Evolutionary conservation across 2,888 invertebrate species (phyloP).

Genomic region (Ochropleura leucogaster): DNA sequence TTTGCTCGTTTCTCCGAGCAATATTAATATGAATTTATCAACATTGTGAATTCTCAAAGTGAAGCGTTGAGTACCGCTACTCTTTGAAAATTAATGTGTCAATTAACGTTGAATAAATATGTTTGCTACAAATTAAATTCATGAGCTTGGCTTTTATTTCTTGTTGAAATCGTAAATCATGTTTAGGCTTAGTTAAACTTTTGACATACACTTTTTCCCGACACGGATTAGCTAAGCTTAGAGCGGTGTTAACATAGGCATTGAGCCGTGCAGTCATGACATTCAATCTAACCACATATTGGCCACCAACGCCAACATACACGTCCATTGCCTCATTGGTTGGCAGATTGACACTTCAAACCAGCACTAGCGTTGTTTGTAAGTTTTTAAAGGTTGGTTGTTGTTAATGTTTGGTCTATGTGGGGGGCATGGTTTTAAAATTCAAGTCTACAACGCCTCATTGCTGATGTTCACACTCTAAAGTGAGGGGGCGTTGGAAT

Average conservation of each 20-base stretch:
- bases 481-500: conserved; percentile 32
- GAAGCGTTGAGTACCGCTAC: not conserved
- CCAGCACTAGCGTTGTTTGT: conserved; percentile 14
- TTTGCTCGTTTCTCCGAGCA: not conserved
- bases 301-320: conserved; percentile 17
- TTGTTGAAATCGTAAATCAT: conserved; percentile 35
- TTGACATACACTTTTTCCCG: conserved; percentile 35
- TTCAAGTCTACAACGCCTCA: conserved; percentile 43
- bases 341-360: not conserved
- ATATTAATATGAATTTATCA: conserved; percentile 1
- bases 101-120: not conserved
- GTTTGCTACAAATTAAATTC: conserved; percentile 15
- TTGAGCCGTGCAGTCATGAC: conserved; percentile 45
- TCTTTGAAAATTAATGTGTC: conserved; percentile 2
- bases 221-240: conserved; percentile 51
- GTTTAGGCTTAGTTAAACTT: conserved; percentile 32
- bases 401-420: conserved; percentile 9
- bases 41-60: conserved; percentile 15
- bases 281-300: conserved; percentile 46
- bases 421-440: conserved; percentile 25
- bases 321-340: conserved; percentile 38
- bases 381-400: conserved; percentile 21
- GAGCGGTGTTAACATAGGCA: conserved; percentile 45
- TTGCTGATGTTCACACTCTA: conserved; percentile 50
- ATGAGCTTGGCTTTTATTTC: conserved; percentile 21